A percentile compares a stretch with the other conserved stretches of the same genome.
These are phyloP conservation scores for Sycophaga agraensis DNA, from an alignment of 1,140 invertebrate species.

Conservation along the genomic window DNA sequence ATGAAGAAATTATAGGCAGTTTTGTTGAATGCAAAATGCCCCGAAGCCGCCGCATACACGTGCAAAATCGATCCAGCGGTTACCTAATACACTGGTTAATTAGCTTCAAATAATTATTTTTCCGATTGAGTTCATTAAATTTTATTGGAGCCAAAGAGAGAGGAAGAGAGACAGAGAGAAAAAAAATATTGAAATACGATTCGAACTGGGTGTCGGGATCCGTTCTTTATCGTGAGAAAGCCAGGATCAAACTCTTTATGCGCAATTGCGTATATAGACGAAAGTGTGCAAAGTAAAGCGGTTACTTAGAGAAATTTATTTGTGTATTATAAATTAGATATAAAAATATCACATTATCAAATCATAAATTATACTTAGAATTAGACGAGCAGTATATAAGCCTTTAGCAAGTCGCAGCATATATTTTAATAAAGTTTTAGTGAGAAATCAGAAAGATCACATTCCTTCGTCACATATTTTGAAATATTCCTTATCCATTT, in stretches of 20 bases:
- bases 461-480: too few species aligned
- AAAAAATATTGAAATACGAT: not conserved
- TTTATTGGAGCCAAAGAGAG: not conserved
- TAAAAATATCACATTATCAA: too few species aligned
- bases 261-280: not conserved
- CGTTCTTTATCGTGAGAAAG: constrained; percentile 9
- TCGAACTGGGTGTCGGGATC: not conserved
- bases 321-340: too few species aligned
- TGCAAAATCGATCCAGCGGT: constrained; percentile 2
- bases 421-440: too few species aligned
- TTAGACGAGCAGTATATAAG: too few species aligned
- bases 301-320: too few species aligned
- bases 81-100: constrained; percentile 8
- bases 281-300: not conserved
- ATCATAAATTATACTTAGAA: too few species aligned
- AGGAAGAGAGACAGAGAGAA: not conserved
- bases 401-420: too few species aligned
- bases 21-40: too few species aligned
- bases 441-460: too few species aligned
- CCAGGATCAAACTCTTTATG: not conserved
- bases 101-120: constrained; percentile 3
- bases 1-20: not conserved
- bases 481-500: too few species aligned
- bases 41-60: too few species aligned
- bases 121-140: constrained; percentile 5